Evolutionary conservation across 2,888 invertebrate species (phyloP), one percentile per base, ranked within the genome.

Genomic region (Scaptomyza flava): DNA sequence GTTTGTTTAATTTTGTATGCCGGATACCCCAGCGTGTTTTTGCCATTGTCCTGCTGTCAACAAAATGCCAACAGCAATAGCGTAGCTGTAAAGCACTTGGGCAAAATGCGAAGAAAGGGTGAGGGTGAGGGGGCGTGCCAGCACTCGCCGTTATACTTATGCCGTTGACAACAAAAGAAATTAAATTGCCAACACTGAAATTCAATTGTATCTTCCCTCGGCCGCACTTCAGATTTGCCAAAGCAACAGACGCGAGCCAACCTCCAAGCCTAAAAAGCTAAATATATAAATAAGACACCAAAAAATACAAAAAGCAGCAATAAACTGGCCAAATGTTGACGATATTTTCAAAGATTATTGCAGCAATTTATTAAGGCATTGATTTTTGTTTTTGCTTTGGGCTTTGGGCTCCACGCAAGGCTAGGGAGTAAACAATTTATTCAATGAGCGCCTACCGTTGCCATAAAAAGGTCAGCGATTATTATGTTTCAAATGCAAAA

Each of bases 1-100:
- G 87, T 79, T 87, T 87, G 85, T 79, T 87, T 77, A 88, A 88
- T 89, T 87, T 87, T 89, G 82, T 89, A 72, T 75, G 73, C 77
- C 81, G 85, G 87, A 88, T 81, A 77, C 75, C 87, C 84, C 77
- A 77, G 78, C 81, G 71, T 84, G 79, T 74, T 74, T 41, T 69
- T 81, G 52, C 83, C 71, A 87, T 88, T 88, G 87, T 85, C 81
- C 77, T 85, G 75, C 79, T 88, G 84, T 86, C 78, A 84, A 68
- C 77, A 72, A 71, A 78, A 81, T 64, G 72, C 76, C 72, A 84
- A 58, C 78, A 76, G 63, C 74, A 68, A 72, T 60, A 17, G 41
- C 72, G 70, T 72, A 78, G 70, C 75, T 71, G 76, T 56, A 58
- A 69, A 77, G 76, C 50, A 73, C 76, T 73, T 51, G 60, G 66